Conservation (phyloP, 2,113 vertebrate genomes). For the Speoplatyrhinus poulsoni region DNA sequence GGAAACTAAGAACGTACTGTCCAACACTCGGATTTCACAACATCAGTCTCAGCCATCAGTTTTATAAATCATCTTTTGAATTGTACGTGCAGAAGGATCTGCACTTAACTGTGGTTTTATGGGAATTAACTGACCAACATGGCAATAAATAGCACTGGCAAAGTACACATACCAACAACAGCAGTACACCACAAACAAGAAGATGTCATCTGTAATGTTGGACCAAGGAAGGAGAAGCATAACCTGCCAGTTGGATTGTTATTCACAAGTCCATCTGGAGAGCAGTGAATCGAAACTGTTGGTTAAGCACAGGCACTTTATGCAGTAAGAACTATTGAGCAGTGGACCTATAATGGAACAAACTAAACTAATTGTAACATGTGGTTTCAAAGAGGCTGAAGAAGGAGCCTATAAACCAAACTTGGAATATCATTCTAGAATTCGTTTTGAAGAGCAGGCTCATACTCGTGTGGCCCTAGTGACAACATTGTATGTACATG, state of each 20-base stretch:
- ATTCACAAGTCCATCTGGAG: no score
- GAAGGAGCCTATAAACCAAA: neutral
- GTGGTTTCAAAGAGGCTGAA: neutral
- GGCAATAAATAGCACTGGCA: constrained; percentile 24
- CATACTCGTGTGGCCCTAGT: constrained; percentile 4
- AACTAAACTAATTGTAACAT: neutral
- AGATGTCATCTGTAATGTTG: constrained; percentile 1
- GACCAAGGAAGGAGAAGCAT: neutral
- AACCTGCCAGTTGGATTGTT: no score
- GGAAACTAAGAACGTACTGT: neutral
- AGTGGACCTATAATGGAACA: no score
- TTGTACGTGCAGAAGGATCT: constrained; percentile 2
- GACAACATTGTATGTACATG: constrained; percentile 40
- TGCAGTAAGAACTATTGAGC: no score
- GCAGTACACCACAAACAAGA: neutral
- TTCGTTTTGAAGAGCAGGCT: neutral
- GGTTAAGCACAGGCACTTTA: no score
- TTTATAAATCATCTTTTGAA: constrained; percentile 22
- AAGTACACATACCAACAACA: neutral
- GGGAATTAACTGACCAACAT: constrained; percentile 39
- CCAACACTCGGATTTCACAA: constrained; percentile 7
- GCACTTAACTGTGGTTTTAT: constrained; percentile 3
- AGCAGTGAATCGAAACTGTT: neutral
- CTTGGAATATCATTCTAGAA: neutral
- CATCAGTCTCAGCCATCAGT: neutral